Evolutionary conservation across 2,888 invertebrate genomes (phyloP).

Genomic region (Teinopalpus imperialis): DNA sequence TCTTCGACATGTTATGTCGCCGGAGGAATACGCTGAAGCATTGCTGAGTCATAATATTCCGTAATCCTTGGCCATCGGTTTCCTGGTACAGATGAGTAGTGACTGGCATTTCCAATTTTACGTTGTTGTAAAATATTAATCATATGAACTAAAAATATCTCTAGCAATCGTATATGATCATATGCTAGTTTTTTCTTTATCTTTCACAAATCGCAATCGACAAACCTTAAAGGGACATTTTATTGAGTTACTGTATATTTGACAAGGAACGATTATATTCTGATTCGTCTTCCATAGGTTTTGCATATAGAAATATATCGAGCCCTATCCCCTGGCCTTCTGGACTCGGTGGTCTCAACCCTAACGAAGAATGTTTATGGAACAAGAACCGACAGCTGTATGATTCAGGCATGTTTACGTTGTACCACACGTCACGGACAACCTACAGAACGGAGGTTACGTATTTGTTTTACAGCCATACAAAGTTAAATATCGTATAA

Average conservation of each 20-base stretch:
- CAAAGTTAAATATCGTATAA: conserved; percentile 20
- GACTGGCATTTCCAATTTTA: too few relatives aligned
- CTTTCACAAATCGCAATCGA: too few relatives aligned
- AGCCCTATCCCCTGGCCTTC: conserved; percentile 32
- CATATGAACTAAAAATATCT: too few relatives aligned
- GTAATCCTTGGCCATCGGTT: too few relatives aligned
- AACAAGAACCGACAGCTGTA: conserved; percentile 29
- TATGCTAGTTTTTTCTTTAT: too few relatives aligned
- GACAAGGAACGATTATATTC: conserved; percentile 11
- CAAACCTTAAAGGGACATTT: background rate
- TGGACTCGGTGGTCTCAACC: conserved; percentile 31
- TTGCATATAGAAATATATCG: background rate
- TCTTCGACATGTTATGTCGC: too few relatives aligned
- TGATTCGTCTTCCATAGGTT: background rate
- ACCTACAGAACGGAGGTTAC: conserved; percentile 10
- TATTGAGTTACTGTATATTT: background rate
- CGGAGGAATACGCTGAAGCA: too few relatives aligned
- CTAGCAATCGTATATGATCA: too few relatives aligned
- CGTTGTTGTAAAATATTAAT: too few relatives aligned
- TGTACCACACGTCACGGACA: conserved; percentile 30
- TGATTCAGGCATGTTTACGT: conserved; percentile 34
- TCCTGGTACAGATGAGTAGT: too few relatives aligned
- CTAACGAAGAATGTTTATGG: conserved; percentile 42
- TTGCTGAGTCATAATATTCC: too few relatives aligned
- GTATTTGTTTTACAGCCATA: conserved; percentile 31